Percentiles rank a stretch among this genome's conserved stretches.
phyloP scores from a whole-genome alignment of 2,888 invertebrate species.

The Drosophila ustulata region DNA sequence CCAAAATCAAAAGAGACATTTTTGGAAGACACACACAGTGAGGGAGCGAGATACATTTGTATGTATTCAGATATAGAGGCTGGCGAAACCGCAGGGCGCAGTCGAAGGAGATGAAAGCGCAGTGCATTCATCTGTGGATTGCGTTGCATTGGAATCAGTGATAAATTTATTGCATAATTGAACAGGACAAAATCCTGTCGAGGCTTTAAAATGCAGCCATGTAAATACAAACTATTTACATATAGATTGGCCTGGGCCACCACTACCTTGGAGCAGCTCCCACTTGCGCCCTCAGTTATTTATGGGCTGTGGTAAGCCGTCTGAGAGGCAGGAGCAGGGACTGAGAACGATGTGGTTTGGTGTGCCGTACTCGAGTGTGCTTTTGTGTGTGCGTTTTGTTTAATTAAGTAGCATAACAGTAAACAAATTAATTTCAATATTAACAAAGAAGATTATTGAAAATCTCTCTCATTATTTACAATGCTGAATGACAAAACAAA shows the following conservation, averaged over 20 bases:
- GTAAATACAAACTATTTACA: slow-evolving; percentile 67
- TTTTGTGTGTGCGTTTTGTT: slow-evolving; percentile 64
- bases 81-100: slow-evolving; percentile 30
- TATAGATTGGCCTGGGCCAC: slow-evolving; percentile 55
- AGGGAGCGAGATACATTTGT: neutral
- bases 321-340: slow-evolving; percentile 27
- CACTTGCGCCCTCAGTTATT: slow-evolving; percentile 61
- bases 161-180: slow-evolving; percentile 81
- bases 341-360: slow-evolving; percentile 1
- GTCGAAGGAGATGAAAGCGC: neutral
- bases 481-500: slow-evolving; percentile 80
- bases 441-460: slow-evolving; percentile 81
- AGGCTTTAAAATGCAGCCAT: slow-evolving; percentile 71
- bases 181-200: slow-evolving; percentile 69
- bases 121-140: slow-evolving; percentile 61
- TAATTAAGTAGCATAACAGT: slow-evolving; percentile 81
- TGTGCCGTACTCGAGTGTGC: slow-evolving; percentile 10
- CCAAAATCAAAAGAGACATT: slow-evolving; percentile 60
- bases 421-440: slow-evolving; percentile 81
- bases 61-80: neutral
- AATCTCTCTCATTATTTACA: slow-evolving; percentile 80
- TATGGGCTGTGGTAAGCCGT: slow-evolving; percentile 72
- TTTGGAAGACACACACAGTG: slow-evolving; percentile 14
- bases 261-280: slow-evolving; percentile 32
- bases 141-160: slow-evolving; percentile 66